Base-by-base conservation (phyloP, 2,888 invertebrate species). In the Scaptomyza tumidula region DNA sequence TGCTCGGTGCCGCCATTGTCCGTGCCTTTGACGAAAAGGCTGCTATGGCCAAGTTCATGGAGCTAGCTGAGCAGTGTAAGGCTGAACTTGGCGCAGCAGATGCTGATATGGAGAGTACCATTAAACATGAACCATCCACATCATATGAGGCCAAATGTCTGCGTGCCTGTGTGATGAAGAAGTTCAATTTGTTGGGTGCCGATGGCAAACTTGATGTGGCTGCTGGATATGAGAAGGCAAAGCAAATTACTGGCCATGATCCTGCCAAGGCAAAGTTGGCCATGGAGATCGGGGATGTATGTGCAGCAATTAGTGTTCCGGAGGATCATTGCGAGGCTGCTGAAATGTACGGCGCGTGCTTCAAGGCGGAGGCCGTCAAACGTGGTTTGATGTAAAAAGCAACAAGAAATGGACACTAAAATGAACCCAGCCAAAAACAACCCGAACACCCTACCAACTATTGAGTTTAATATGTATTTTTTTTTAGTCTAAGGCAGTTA, bases 261-360 rank as follows among this genome's bases (percentile, higher is more conserved):
- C 80, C 79, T 0, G 80, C 59, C 6, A 88, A 84, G 65, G 57
- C 90, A 37, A 74, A 80, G 39, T 1, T 78, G 0, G 84, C 80
- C 13, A 35, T 66, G 1, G 83, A 89, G 57, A 81, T 91, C 9
- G 70, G 79, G 0, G 81, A 86, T 16, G 54, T 43, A 4, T 90
- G 90, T 53, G 64, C 58, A 1, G 68, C 45, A 0, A 69, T 84
- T 29, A 13, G 41, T 3, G 87, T 90, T 13, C 65, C 85, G 0
- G 73, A 63, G 16, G 86, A 90, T 60, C 85, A 80, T 19, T 90
- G 90, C 53, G 91, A 90, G 44, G 90, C 91, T 1, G 90, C 91
- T 27, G 90, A 83, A 37, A 50, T 57, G 2, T 90, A 90, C 48
- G 61, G 82, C 13, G 48, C 53, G 29, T 91, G 90, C 55, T 84